These are phyloP conservation scores for Eubucco bourcierii DNA, from an alignment of 2,113 vertebrate genomes.

Conservation along the genomic window DNA sequence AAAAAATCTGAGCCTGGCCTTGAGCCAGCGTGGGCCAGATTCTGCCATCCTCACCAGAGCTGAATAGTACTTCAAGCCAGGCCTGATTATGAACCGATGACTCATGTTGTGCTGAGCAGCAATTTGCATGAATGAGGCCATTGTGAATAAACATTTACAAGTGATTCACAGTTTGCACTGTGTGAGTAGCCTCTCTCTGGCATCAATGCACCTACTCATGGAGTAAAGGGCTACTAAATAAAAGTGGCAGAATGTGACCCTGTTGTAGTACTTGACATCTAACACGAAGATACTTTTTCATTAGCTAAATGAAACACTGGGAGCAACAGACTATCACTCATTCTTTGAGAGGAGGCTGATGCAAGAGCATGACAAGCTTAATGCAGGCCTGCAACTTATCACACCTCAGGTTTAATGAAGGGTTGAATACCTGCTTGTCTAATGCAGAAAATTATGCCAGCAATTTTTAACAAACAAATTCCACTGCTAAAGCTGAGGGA, in stretches of 20 bases:
- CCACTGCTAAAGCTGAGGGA: not conserved
- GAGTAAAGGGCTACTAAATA: conserved; percentile 54
- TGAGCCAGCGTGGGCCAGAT: not conserved
- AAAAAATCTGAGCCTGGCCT: conserved; percentile 15
- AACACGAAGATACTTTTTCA: conserved; percentile 60
- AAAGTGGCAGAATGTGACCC: conserved; percentile 64
- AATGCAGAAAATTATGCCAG: not conserved
- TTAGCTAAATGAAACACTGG: conserved; percentile 20
- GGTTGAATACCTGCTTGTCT: conserved; percentile 55
- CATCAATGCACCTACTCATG: conserved; percentile 37
- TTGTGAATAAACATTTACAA: conserved; percentile 62
- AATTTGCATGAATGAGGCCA: conserved; percentile 51
- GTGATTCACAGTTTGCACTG: conserved; percentile 59
- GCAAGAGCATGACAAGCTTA: conserved; percentile 60
- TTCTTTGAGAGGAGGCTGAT: conserved; percentile 30
- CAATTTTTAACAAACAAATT: conserved; percentile 5
- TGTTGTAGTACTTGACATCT: conserved; percentile 65
- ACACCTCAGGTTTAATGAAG: conserved; percentile 55
- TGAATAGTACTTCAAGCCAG: conserved; percentile 41
- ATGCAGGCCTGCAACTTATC: conserved; percentile 65
- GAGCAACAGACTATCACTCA: conserved; percentile 41
- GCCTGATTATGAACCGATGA: conserved; percentile 51
- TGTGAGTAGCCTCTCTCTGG: conserved; percentile 13
- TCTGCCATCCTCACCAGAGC: conserved; percentile 20
- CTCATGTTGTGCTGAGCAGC: conserved; percentile 18